Evolutionary conservation across 2,888 invertebrate species (phyloP), one percentile per base, ranked within the genome.

Genomic region (Dichetophora obliterata): DNA sequence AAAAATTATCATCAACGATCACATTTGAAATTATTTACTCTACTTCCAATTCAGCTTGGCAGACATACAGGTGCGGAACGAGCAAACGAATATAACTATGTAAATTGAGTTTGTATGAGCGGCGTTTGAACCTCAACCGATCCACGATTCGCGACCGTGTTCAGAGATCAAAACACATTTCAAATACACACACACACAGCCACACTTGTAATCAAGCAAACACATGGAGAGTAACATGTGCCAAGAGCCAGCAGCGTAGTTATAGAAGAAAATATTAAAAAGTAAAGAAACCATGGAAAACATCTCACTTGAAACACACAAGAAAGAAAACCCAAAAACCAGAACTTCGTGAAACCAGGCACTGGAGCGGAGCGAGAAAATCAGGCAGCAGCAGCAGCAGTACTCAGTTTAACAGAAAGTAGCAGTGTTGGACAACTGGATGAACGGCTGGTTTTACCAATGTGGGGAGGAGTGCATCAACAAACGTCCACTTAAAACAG

Each of bases 271-370:
- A 68, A 16, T 68, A 66, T 43, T 48, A 11, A 9, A 48, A 24
- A 66, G 22, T 31, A 66, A 66, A 37, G 66, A 66, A 37, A 66
- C 5, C 27, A 14, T 63, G 24, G 31, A 63, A 63, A 66, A 50
- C 14, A 68, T 14, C 14, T 43, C 14, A 43, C 43, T 43, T 43
- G 14, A 43, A 43, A 11, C 43, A 43, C 43, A 43, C 11, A 43
- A 43, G 48, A 48, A 50, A 50, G 22, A 50, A 66, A 27, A 24
- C 50, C 68, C 11, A 22, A 68, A 68, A 68, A 68, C 68, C 50
- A 68, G 68, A 68, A 68, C 50, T 50, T 68, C 50, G 27, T 68
- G 68, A 68, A 68, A 68, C 6, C n/a, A 31, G 31, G 63, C 24
- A 3, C 43, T 6, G 68, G 8, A 68, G 68, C 68, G 68, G 27